Base-by-base conservation (phyloP, 2,113 vertebrate genomes). In the Carlito syrichta region DNA sequence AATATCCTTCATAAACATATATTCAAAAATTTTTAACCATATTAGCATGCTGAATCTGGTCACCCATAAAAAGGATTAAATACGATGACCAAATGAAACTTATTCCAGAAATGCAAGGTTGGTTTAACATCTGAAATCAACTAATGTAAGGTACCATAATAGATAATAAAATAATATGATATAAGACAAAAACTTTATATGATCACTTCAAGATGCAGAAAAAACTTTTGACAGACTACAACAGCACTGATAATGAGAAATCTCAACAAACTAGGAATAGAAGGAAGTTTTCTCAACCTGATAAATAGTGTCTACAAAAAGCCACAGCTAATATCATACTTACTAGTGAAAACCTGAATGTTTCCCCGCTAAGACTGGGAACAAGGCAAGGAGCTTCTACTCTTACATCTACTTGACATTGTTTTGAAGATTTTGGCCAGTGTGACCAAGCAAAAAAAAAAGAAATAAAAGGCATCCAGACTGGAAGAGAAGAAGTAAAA, bases 81-180 rank as follows among this genome's bases (percentile, higher is more conserved):
- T 22, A 62, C 12, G 5, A 50, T 66, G 76, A 81, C 85, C 30
- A 87, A 52, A 27, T 73, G n/a, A 19, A 82, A 93, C 95, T 56
- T 93, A 35, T 86, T 48, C 52, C 45, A 69, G 69, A 95, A 90
- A 74, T 84, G 6, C 62, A 95, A 79, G 30, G 23, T 81, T 95
- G 54, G 43, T 14, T 87, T 93, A 90, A 68, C 69, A 85, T 79
- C 30, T 96, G 56, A 84, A 91, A 87, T 93, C 82, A 73, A 16
- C 93, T 93, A 32, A 89, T 45, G 6, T 86, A 86, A 84, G 82
- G 10, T 13, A 73, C 22, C 14, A 13, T 43, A 63, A n/a, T 43
- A 60, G 6, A 62, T 89, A 83, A 45, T 27, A 73, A 73, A 73
- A 73, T 73, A 38, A 73, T 58, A 71, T n/a, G 71, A 69, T 48